Percentiles rank a stretch among this genome's conserved stretches.
phyloP scores from a whole-genome alignment of 1,140 invertebrate genomes.

The Nephila pilipes region DNA sequence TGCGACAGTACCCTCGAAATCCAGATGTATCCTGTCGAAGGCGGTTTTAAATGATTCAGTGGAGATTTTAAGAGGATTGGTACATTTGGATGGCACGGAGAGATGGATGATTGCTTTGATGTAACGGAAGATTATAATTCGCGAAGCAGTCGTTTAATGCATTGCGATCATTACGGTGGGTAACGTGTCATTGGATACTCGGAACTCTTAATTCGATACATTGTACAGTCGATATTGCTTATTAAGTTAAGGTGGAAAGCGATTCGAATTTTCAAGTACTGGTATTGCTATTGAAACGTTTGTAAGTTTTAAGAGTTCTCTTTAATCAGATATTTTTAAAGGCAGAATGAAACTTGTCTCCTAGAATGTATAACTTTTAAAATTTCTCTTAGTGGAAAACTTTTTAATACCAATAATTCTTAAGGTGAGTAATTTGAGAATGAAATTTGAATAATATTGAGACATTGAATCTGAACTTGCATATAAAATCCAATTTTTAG shows the following conservation, averaged over 20 bases:
- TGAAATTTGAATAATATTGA: too few relatives aligned
- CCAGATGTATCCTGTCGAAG: background rate
- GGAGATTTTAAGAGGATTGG: slow-evolving; percentile 24
- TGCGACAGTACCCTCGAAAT: background rate
- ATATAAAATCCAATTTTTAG: too few relatives aligned
- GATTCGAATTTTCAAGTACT: background rate
- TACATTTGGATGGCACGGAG: background rate
- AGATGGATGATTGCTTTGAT: background rate
- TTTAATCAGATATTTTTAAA: too few relatives aligned
- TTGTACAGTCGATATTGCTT: background rate
- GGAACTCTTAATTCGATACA: background rate
- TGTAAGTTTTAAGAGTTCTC: too few relatives aligned
- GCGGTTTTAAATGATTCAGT: slow-evolving; percentile 9
- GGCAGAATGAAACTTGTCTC: too few relatives aligned
- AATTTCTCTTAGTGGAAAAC: too few relatives aligned
- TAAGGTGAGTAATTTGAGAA: too few relatives aligned
- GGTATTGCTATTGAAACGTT: too few relatives aligned
- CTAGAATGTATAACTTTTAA: too few relatives aligned
- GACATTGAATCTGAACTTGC: too few relatives aligned
- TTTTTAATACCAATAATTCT: too few relatives aligned
- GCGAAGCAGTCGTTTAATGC: background rate
- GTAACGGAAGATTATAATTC: background rate
- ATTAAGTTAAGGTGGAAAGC: background rate
- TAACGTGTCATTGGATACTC: background rate
- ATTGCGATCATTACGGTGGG: background rate